A percentile compares a stretch with the other conserved stretches of the same genome.
phyloP scores from a whole-genome alignment of 1,140 invertebrate species.

The Idris sp. region DNA sequence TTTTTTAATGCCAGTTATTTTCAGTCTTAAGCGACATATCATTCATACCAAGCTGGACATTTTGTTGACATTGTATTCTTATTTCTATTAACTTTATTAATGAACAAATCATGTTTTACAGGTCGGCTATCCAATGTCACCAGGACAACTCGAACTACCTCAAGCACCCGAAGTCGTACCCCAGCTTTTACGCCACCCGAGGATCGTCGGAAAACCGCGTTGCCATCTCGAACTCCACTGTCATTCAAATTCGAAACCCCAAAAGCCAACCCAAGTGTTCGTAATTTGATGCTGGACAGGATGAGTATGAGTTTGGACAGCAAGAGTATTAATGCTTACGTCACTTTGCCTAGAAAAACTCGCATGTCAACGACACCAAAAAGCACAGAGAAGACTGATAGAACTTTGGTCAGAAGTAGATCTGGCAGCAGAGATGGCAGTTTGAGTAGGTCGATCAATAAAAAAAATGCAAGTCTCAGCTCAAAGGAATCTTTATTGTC shows the following conservation, averaged over 20 bases:
- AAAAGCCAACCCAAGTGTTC: slow-evolving; percentile 5
- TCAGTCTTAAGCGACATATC: slow-evolving; percentile 20
- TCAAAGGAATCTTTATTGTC: slow-evolving; percentile 63
- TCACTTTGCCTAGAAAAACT: slow-evolving; percentile 85
- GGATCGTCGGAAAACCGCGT: slow-evolving; percentile 83
- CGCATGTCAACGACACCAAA: slow-evolving; percentile 66
- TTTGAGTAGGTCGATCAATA: slow-evolving; percentile 64
- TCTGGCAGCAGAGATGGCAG: slow-evolving; percentile 68
- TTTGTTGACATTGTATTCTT: no score
- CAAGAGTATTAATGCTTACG: slow-evolving; percentile 84
- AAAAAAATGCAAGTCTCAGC: slow-evolving; percentile 73
- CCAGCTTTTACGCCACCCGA: slow-evolving; percentile 82
- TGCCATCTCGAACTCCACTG: background rate
- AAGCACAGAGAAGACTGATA: slow-evolving; percentile 79
- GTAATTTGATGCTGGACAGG: slow-evolving; percentile 54
- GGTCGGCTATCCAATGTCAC: slow-evolving; percentile 9
- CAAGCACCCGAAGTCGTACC: slow-evolving; percentile 73
- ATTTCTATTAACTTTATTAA: no score
- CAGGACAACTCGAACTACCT: slow-evolving; percentile 23
- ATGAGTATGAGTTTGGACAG: slow-evolving; percentile 75
- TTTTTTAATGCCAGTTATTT: slow-evolving; percentile 23
- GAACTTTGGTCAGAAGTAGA: slow-evolving; percentile 71
- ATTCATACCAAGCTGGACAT: no score
- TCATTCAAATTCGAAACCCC: slow-evolving; percentile 14
- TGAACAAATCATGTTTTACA: slow-evolving; percentile 23